Conservation (phyloP, 64 coral and sea anemone genomes). For the Montipora foliosa region DNA sequence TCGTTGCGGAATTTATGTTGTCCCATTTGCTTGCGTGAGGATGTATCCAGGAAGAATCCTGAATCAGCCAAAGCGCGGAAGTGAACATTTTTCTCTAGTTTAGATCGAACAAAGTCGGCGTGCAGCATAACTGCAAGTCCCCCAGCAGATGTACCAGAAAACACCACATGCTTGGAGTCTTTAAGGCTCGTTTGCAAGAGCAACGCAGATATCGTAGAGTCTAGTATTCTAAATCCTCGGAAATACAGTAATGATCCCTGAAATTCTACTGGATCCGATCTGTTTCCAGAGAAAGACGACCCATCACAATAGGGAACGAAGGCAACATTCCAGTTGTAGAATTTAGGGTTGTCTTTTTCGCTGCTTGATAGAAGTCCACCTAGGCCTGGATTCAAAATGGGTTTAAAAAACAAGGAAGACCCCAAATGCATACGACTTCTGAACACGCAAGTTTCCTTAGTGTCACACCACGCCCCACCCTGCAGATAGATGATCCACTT, state of each 20-base stretch:
- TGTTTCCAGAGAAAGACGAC: slow-evolving; percentile 84
- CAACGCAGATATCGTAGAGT: slow-evolving; percentile 79
- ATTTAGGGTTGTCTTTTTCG: slow-evolving; percentile 72
- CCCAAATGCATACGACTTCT: slow-evolving; percentile 75
- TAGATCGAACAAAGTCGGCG: slow-evolving; percentile 78
- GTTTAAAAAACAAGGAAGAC: slow-evolving; percentile 68
- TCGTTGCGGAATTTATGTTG: slow-evolving; percentile 58
- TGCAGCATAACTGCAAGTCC: slow-evolving; percentile 84
- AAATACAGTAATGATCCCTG: slow-evolving; percentile 78
- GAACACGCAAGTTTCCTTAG: slow-evolving; percentile 47
- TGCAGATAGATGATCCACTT: slow-evolving; percentile 92
- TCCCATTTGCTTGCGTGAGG: slow-evolving; percentile 41
- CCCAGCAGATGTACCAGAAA: slow-evolving; percentile 91
- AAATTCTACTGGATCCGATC: slow-evolving; percentile 65
- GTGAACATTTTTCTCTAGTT: slow-evolving; percentile 56
- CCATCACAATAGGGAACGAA: slow-evolving; percentile 92
- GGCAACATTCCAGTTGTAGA: slow-evolving; percentile 91
- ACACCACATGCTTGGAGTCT: slow-evolving; percentile 64
- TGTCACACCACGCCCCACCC: slow-evolving; percentile 91
- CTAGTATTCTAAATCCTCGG: slow-evolving; percentile 84
- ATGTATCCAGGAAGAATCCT: slow-evolving; percentile 82
- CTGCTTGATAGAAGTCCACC: slow-evolving; percentile 68
- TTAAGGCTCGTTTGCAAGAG: slow-evolving; percentile 41
- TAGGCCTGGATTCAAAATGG: slow-evolving; percentile 58
- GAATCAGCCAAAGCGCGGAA: slow-evolving; percentile 79